Conservation (phyloP, 1,140 invertebrate genomes). For the Cydia splendana region DNA sequence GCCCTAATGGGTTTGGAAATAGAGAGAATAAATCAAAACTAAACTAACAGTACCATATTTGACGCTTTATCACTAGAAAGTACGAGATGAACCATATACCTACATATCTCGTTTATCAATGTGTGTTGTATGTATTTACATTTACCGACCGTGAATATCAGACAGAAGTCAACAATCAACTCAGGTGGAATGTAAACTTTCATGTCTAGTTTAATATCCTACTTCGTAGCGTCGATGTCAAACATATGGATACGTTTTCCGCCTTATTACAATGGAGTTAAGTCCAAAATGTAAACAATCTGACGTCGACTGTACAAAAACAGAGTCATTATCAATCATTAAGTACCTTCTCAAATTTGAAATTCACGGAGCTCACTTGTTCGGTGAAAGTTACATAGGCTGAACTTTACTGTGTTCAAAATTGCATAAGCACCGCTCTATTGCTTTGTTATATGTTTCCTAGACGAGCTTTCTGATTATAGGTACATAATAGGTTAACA, state of each 20-base stretch:
- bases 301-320: neutral
- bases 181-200: conserved; percentile 18
- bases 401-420: conserved; percentile 51
- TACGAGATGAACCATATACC: neutral
- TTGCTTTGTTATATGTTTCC: conserved; percentile 42
- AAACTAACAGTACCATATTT: neutral
- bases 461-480: conserved; percentile 45
- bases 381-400: conserved; percentile 49
- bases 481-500: neutral
- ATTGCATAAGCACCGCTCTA: conserved; percentile 52
- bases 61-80: neutral
- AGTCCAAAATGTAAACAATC: neutral
- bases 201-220: neutral
- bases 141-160: conserved; percentile 16
- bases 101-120: conserved; percentile 7
- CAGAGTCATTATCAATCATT: conserved; percentile 28
- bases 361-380: conserved; percentile 34
- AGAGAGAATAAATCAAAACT: neutral
- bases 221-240: neutral
- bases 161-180: conserved; percentile 14
- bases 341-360: conserved; percentile 10
- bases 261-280: neutral
- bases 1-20: neutral
- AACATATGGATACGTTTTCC: neutral
- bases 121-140: too few relatives aligned